These are phyloP conservation scores for Hippopotamyrus pictus DNA, from an alignment of 2,797 vertebrate genomes.

Conservation along the genomic window DNA sequence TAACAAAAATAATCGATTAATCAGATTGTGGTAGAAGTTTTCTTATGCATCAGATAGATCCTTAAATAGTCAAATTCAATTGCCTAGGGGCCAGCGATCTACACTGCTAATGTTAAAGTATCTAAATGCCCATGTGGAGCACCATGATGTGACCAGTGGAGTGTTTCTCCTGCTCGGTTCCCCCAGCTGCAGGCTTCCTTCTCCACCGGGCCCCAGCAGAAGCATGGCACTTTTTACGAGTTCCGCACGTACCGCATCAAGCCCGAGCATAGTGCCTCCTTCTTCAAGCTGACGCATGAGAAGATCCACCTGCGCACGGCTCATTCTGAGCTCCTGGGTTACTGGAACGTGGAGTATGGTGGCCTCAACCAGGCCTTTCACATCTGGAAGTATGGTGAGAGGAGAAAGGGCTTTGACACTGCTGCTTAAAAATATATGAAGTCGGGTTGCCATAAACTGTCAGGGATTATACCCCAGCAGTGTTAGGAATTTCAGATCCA, in stretches of 20 bases:
- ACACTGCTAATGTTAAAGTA: not conserved
- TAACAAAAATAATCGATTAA: not conserved
- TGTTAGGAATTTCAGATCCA: not conserved
- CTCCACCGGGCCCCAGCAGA: conserved; percentile 33
- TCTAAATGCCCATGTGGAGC: not conserved
- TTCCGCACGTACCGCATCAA: conserved; percentile 76
- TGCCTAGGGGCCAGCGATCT: not conserved
- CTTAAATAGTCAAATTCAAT: not conserved
- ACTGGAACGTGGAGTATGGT: conserved; percentile 79
- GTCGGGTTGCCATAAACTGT: not conserved
- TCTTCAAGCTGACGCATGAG: conserved; percentile 68
- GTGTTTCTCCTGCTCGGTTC: not conserved
- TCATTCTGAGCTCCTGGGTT: conserved; percentile 80
- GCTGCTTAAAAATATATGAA: not conserved
- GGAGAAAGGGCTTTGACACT: not conserved
- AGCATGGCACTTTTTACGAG: conserved; percentile 71
- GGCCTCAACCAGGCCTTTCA: conserved; percentile 81
- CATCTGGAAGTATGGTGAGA: conserved; percentile 89
- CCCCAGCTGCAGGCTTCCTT: not conserved
- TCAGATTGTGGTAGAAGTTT: not conserved
- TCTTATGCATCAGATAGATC: not conserved
- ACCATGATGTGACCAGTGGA: not conserved
- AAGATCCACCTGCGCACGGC: conserved; percentile 70
- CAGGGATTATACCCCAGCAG: not conserved
- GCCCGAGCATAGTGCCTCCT: conserved; percentile 71